These are phyloP conservation scores for Ptyas mucosa DNA, from an alignment of 2,113 vertebrate genomes.

Conservation along the genomic window DNA sequence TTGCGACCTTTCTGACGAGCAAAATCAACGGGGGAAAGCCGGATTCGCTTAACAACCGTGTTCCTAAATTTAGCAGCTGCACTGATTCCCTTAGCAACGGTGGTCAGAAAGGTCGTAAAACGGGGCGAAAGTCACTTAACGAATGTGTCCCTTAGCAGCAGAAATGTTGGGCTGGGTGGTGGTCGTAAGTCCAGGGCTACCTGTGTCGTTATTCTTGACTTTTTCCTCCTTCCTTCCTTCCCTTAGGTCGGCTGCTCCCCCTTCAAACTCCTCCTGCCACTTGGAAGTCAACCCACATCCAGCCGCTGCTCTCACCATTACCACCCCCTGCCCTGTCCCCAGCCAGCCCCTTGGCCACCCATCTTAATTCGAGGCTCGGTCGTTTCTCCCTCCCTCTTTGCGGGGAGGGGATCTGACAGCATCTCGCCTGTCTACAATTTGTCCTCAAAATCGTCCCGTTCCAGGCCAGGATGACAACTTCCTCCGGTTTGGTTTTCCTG, in stretches of 20 bases:
- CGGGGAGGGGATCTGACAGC: not conserved
- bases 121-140: not conserved
- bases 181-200: not conserved
- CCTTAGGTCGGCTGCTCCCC: not conserved
- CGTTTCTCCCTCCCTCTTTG: not conserved
- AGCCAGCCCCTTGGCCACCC: not conserved
- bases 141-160: not conserved
- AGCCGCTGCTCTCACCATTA: not conserved
- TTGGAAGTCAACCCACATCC: not conserved
- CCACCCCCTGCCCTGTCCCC: not conserved
- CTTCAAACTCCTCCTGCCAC: not conserved
- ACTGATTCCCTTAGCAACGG: not conserved
- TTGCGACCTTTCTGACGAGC: too few relatives aligned
- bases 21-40: too few relatives aligned
- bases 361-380: not conserved
- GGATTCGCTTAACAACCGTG: too few relatives aligned
- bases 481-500: not conserved
- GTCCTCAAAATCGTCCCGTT: not conserved
- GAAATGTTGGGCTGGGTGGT: not conserved
- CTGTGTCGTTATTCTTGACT: not conserved
- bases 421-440: slow-evolving; percentile 4
- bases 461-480: not conserved
- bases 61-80: not conserved
- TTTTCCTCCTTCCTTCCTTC: not conserved
- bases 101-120: rapidly evolving